phyloP scores from a whole-genome alignment of 2,888 invertebrate genomes.

The Miltochrista miniata region DNA sequence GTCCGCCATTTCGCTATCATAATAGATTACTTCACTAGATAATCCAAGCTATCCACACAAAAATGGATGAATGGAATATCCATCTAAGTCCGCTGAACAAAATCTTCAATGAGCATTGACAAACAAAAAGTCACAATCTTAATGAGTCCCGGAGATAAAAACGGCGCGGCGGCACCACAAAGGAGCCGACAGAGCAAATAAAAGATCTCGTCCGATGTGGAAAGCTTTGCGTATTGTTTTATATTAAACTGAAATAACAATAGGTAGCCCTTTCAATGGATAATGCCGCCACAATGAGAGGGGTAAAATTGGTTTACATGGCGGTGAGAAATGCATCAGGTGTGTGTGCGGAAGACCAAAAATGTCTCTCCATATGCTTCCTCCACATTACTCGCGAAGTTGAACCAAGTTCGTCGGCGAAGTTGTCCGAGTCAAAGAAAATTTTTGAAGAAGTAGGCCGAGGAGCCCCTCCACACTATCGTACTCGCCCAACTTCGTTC shows the following conservation, averaged over 20 bases:
- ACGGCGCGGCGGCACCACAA: conserved; percentile 72
- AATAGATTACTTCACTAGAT: conserved; percentile 12
- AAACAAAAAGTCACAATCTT: conserved; percentile 46
- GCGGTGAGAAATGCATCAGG: conserved; percentile 17
- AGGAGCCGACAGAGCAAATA: conserved; percentile 65
- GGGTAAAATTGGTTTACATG: conserved; percentile 53
- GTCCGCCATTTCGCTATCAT: conserved; percentile 1
- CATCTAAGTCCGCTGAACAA: conserved; percentile 51
- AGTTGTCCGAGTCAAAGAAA: too few relatives aligned
- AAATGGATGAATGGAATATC: conserved; percentile 41
- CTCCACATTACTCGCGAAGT: too few relatives aligned
- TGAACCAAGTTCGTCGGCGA: too few relatives aligned
- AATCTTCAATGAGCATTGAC: conserved; percentile 43
- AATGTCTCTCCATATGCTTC: too few relatives aligned
- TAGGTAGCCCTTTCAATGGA: conserved; percentile 82
- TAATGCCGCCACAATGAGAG: conserved; percentile 78
- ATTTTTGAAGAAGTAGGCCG: too few relatives aligned
- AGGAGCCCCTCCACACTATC: too few relatives aligned
- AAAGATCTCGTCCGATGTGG: conserved; percentile 68
- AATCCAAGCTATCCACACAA: conserved; percentile 25
- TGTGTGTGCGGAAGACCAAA: too few relatives aligned
- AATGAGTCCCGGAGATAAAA: conserved; percentile 77
- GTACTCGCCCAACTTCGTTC: too few relatives aligned
- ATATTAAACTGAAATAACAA: conserved; percentile 82
- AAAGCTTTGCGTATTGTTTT: conserved; percentile 80